phyloP scores from a whole-genome alignment of 2,797 vertebrate genomes.

The Epinephelus malabaricus region DNA sequence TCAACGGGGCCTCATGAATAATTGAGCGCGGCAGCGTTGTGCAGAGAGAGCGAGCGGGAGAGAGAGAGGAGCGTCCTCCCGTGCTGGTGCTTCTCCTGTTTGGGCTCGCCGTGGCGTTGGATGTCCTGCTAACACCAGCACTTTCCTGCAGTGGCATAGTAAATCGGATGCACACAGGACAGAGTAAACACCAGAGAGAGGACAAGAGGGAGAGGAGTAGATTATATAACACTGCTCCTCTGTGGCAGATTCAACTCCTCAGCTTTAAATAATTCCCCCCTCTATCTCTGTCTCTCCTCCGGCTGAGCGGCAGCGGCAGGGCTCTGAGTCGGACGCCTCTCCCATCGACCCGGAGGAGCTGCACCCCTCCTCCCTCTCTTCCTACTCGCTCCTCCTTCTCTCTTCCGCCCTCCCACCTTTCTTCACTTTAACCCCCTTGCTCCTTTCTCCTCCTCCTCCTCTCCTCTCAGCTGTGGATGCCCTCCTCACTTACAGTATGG shows the following conservation, averaged over 20 bases:
- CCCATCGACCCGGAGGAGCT: slow-evolving; percentile 70
- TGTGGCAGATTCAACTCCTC: slow-evolving; percentile 50
- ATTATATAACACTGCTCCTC: slow-evolving; percentile 73
- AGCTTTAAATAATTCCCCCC: slow-evolving; percentile 52
- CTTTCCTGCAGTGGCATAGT: slow-evolving; percentile 70
- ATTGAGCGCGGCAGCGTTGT: slow-evolving; percentile 65
- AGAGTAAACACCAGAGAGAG: slow-evolving; percentile 61
- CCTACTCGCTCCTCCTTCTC: slow-evolving; percentile 60
- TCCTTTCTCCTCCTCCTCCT: slow-evolving; percentile 44
- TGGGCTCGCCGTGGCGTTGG: slow-evolving; percentile 34
- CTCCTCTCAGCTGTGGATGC: slow-evolving; percentile 74
- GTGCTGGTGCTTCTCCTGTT: slow-evolving; percentile 60
- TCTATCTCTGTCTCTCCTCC: slow-evolving; percentile 25
- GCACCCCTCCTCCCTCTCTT: slow-evolving; percentile 64
- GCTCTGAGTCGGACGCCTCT: slow-evolving; percentile 65
- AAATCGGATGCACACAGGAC: slow-evolving; percentile 70
- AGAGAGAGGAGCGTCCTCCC: slow-evolving; percentile 43
- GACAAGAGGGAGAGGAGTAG: slow-evolving; percentile 34
- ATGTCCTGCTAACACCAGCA: slow-evolving; percentile 73
- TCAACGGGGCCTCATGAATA: slow-evolving; percentile 78
- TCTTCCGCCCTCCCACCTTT: slow-evolving; percentile 37
- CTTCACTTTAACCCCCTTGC: slow-evolving; percentile 60
- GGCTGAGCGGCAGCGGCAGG: slow-evolving; percentile 46
- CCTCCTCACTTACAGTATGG: slow-evolving; percentile 92
- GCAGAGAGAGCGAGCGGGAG: slow-evolving; percentile 7